phyloP scores from a whole-genome alignment of 2,113 vertebrate species.

The Oncorhynchus kisutch region DNA sequence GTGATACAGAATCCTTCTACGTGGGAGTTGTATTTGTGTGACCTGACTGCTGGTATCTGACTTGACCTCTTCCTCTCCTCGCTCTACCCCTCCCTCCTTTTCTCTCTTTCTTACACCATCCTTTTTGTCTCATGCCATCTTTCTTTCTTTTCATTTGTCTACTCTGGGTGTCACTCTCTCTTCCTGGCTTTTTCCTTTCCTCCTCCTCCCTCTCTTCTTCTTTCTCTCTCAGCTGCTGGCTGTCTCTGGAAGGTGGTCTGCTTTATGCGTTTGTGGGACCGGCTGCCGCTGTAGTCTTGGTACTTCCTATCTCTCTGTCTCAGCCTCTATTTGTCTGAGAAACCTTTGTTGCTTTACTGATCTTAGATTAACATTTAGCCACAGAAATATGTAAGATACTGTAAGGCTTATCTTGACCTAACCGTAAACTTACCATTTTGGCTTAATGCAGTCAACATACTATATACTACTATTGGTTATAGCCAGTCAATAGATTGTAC shows the following conservation, averaged over 20 bases:
- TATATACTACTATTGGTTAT: neutral
- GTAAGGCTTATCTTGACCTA: too few relatives aligned
- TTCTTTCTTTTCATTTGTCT: neutral
- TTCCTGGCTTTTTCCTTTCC: slow-evolving; percentile 44
- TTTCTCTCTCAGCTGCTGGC: slow-evolving; percentile 87
- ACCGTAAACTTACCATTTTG: too few relatives aligned
- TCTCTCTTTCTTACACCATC: slow-evolving; percentile 42
- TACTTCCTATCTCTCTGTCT: slow-evolving; percentile 66
- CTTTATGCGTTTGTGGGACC: slow-evolving; percentile 98
- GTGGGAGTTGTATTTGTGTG: neutral
- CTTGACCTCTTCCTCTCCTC: slow-evolving; percentile 31
- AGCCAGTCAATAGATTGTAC: neutral
- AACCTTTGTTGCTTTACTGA: too few relatives aligned
- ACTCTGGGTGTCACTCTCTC: neutral
- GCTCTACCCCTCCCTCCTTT: neutral
- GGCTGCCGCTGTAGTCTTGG: slow-evolving; percentile 90
- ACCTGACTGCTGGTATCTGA: slow-evolving; percentile 16
- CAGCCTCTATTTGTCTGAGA: neutral
- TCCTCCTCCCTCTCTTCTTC: slow-evolving; percentile 24
- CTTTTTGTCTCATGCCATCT: slow-evolving; percentile 39
- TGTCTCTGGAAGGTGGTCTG: slow-evolving; percentile 95
- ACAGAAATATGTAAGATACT: too few relatives aligned
- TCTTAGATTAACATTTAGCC: too few relatives aligned
- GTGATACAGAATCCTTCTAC: too few relatives aligned
- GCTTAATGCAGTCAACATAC: neutral